Evolutionary conservation across 2,888 invertebrate species (phyloP), one percentile per base, ranked within the genome.

Genomic region (Seladonia tumulorum): DNA sequence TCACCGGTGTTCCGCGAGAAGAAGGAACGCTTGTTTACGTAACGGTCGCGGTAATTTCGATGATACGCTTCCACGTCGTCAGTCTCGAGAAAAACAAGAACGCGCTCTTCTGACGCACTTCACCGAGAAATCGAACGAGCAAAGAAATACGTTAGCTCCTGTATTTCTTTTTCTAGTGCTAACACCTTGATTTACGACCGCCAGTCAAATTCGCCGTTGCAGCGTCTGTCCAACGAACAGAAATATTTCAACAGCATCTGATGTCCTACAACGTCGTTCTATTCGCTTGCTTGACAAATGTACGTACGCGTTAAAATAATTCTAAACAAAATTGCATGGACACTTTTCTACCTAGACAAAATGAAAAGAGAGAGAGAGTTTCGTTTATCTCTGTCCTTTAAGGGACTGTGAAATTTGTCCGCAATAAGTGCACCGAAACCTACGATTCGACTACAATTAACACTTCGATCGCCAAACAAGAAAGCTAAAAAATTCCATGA

Each of bases 11-110:
- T 25, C 53, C 45, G 42, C 22, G 53, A 71, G 63, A 76, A 75
- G 57, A 63, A 49, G 78, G 7, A 76, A 73, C 77, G 85, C 85
- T 85, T 78, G 86, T 80, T 86, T 86, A 78, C 86, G 80, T 85
- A 86, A 86, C 85, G 25, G 75, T 47, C 53, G 42, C 63, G 71
- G 77, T 80, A 86, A 86, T 86, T 78, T 75, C 80, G 76, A 73
- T 53, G 77, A 85, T 81, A 86, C 76, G 35, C 57, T 74, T 86
- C 82, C 86, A 60, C 68, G 82, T 81, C 78, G 73, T 76, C 81
- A 74, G 77, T 66, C 73, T 22, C 47, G n/a, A 47, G 75, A 70
- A 77, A 86, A 83, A 86, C 77, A 78, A 68, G 68, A 73, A 57
- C 39, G 53, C 25, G 25, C 22, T 14, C 39, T 22, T 22, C 39